These are phyloP conservation scores for Pterocles burchelli DNA, from an alignment of 2,113 vertebrate genomes.

Conservation along the genomic window DNA sequence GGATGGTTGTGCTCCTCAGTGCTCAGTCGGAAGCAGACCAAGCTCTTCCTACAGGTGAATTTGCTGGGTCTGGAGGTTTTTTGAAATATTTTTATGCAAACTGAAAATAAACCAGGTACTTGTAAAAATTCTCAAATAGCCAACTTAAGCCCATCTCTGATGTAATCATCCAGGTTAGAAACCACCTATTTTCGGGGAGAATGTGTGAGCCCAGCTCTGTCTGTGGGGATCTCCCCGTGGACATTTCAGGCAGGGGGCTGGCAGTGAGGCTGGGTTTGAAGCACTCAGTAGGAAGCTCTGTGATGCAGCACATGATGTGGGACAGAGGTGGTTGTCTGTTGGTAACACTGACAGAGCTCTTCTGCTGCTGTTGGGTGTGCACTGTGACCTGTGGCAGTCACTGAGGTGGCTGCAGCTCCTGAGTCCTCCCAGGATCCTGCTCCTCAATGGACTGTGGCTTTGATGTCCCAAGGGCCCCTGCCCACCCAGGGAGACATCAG, in stretches of 20 bases:
- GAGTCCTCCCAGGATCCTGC: background rate
- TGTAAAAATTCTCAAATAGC: background rate
- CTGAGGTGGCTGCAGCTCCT: background rate
- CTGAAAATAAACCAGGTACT: background rate
- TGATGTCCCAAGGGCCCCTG: background rate
- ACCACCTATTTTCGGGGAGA: background rate
- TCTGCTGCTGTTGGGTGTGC: background rate
- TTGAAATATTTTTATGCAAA: background rate
- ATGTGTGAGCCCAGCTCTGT: background rate
- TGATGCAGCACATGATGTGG: background rate
- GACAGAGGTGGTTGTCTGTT: background rate
- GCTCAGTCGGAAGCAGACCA: background rate
- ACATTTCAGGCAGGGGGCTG: background rate
- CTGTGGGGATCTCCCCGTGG: background rate
- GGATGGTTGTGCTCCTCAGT: background rate
- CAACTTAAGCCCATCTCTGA: background rate
- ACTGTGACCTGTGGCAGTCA: background rate
- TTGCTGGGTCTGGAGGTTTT: background rate
- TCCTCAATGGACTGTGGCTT: background rate
- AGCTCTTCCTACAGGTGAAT: background rate
- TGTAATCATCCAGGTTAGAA: background rate
- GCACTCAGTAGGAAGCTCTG: background rate
- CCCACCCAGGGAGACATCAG: background rate
- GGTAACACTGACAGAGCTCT: accelerated
- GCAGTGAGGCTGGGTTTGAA: background rate